Percentiles rank a stretch among this genome's conserved stretches.
These are phyloP conservation scores for Exephanes ischioxanthus DNA, from an alignment of 2,888 invertebrate genomes.

Conservation along the genomic window DNA sequence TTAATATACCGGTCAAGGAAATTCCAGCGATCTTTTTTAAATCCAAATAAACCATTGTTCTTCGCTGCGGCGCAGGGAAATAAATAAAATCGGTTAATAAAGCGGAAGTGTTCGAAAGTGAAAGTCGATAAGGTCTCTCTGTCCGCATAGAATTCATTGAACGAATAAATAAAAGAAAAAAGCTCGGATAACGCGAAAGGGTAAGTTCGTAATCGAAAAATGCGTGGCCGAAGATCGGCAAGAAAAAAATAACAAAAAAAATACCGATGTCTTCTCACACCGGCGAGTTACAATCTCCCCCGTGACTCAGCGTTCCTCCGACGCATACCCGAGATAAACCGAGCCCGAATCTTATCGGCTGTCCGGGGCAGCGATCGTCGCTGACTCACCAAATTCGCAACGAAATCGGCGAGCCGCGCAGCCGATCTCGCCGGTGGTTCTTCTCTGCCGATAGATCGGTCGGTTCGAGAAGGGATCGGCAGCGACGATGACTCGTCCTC, in stretches of 20 bases:
- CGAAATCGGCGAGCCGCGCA: background rate
- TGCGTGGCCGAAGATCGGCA: background rate
- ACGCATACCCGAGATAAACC: background rate
- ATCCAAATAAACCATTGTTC: background rate
- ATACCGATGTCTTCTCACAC: background rate
- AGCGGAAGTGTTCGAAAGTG: conserved; percentile 12
- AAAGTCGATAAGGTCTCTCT: background rate
- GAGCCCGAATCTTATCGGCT: conserved; percentile 4
- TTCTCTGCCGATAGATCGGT: background rate
- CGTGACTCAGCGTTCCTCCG: background rate
- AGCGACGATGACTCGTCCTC: conserved; percentile 29
- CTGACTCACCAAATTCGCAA: conserved; percentile 9
- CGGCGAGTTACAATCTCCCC: background rate
- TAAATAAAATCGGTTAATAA: background rate
- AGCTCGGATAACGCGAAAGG: conserved; percentile 24
- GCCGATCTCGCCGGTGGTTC: background rate
- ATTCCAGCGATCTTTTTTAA: background rate
- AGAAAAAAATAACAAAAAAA: background rate
- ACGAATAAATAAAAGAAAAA: background rate
- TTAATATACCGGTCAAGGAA: background rate
- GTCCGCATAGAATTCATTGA: background rate
- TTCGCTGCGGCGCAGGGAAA: background rate
- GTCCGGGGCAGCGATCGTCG: background rate
- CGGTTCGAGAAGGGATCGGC: background rate
- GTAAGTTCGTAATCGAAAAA: background rate